Evolutionary conservation across 2,888 invertebrate species (phyloP).

Genomic region (Steinernema scapterisci): DNA sequence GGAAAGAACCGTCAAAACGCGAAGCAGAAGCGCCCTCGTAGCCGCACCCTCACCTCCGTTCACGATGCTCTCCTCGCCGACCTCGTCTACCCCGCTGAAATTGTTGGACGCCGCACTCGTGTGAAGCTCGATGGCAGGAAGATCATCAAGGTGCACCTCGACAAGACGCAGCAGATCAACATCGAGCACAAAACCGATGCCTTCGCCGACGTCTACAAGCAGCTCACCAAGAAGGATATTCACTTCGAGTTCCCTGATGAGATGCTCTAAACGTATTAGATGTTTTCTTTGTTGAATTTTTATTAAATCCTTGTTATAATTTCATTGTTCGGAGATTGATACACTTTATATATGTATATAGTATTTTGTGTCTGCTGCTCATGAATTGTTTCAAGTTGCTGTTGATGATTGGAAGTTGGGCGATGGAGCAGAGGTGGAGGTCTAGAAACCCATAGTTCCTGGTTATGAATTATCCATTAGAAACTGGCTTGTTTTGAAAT

Average conservation of each 20-base stretch:
- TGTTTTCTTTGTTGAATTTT: constrained; percentile 31
- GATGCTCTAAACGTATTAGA: constrained; percentile 67
- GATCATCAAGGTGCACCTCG: constrained; percentile 83
- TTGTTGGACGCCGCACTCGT: constrained; percentile 95
- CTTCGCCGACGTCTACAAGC: constrained; percentile 97
- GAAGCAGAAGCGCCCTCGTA: constrained; percentile 78
- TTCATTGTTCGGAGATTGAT: too few relatives aligned
- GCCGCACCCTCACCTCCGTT: constrained; percentile 90
- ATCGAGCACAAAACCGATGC: constrained; percentile 97
- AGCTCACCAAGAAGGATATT: constrained; percentile 96
- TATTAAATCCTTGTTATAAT: constrained; percentile 10
- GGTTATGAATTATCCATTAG: too few relatives aligned
- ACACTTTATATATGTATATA: too few relatives aligned
- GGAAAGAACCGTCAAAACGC: constrained; percentile 73
- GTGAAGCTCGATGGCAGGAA: constrained; percentile 94
- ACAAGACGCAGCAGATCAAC: constrained; percentile 96
- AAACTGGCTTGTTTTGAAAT: too few relatives aligned
- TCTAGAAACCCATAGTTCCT: too few relatives aligned
- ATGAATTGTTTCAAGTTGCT: too few relatives aligned
- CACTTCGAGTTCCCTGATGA: constrained; percentile 99
- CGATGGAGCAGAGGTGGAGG: too few relatives aligned
- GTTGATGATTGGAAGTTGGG: too few relatives aligned
- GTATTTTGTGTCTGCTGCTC: too few relatives aligned
- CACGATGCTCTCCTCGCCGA: constrained; percentile 96
- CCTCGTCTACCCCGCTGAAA: constrained; percentile 96